phyloP scores from a whole-genome alignment of 2,888 invertebrate genomes.

The Zygothrica quintamaculata region DNA sequence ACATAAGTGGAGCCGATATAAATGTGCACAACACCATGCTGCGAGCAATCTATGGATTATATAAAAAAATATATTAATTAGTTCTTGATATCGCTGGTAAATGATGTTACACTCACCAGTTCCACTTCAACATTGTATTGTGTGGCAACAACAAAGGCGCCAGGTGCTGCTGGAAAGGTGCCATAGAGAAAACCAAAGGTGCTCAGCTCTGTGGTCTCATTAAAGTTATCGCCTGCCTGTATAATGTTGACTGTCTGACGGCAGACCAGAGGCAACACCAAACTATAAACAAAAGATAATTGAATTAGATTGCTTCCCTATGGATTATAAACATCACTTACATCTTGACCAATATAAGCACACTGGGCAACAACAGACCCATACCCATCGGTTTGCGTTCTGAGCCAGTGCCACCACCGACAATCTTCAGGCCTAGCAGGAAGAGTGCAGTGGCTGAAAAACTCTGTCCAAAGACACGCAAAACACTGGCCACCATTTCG shows the following conservation, averaged over 20 bases:
- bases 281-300: too few relatives aligned
- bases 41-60: conserved; percentile 89
- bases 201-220: conserved; percentile 92
- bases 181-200: conserved; percentile 98
- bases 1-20: conserved; percentile 97
- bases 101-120: conserved; percentile 88
- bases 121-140: conserved; percentile 94
- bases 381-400: conserved; percentile 86
- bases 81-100: too few relatives aligned
- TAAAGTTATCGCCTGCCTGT: conserved; percentile 88
- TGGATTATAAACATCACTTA: conserved; percentile 85
- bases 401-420: conserved; percentile 91
- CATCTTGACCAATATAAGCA: conserved; percentile 95
- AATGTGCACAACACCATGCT: conserved; percentile 98
- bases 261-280: conserved; percentile 93
- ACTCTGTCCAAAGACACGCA: conserved; percentile 93
- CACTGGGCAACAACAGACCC: conserved; percentile 92
- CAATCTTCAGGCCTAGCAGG: conserved; percentile 95
- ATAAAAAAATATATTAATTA: conserved; percentile 61
- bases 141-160: conserved; percentile 97
- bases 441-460: conserved; percentile 97
- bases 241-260: conserved; percentile 93
- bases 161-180: conserved; percentile 97
- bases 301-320: not conserved
- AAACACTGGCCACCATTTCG: conserved; percentile 89